Conservation (phyloP, 2,797 vertebrate species). For the Oryzias dopingdopingensis region DNA sequence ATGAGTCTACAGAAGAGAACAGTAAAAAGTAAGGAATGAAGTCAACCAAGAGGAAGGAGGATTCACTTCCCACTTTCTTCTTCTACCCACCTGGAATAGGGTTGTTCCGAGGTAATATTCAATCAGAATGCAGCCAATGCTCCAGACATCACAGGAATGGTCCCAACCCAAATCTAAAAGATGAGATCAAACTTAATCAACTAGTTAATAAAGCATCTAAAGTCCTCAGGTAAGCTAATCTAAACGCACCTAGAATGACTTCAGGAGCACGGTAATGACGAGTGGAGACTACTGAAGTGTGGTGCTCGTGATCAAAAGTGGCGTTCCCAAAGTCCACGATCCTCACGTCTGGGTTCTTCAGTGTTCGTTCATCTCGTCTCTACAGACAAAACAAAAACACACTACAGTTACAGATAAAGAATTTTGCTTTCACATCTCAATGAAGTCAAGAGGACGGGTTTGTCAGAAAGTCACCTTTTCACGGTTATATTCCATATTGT, state of each 20-base stretch:
- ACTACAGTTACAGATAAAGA: background rate
- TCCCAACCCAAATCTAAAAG: conserved; percentile 86
- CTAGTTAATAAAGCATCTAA: no score
- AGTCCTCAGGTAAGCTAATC: background rate
- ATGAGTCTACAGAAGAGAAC: conserved; percentile 75
- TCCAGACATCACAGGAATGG: conserved; percentile 89
- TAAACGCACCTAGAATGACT: conserved; percentile 89
- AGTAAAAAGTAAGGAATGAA: background rate
- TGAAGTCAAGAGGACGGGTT: background rate
- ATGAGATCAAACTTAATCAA: conserved; percentile 1
- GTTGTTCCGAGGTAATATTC: conserved; percentile 90
- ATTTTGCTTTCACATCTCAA: background rate
- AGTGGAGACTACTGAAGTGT: conserved; percentile 94
- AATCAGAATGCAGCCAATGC: conserved; percentile 86
- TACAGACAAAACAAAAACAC: conserved; percentile 36
- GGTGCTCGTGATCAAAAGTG: conserved; percentile 95
- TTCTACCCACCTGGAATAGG: conserved; percentile 82
- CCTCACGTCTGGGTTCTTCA: conserved; percentile 92
- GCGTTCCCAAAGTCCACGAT: conserved; percentile 97
- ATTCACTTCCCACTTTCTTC: background rate
- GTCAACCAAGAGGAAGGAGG: no score
- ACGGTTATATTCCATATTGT: conserved; percentile 87
- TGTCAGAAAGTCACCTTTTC: conserved; percentile 77
- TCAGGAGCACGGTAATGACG: conserved; percentile 98
- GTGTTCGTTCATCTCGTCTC: conserved; percentile 89